Evolutionary conservation across 1,140 invertebrate species (phyloP), one percentile per base, ranked within the genome.

Genomic region (Drosophila gunungcola): DNA sequence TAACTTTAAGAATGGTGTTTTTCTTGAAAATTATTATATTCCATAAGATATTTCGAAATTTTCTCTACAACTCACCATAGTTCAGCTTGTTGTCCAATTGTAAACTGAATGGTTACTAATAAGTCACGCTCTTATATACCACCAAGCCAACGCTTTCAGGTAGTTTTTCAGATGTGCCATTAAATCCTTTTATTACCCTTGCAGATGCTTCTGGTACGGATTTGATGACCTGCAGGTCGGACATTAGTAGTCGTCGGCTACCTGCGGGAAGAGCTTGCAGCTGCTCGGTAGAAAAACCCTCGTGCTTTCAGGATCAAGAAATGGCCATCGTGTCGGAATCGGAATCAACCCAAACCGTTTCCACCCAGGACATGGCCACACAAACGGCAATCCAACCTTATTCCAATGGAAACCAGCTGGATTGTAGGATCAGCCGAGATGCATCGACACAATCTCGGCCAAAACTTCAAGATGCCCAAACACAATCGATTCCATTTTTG

Each of bases 1-100:
- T n/a, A n/a, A n/a, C n/a, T n/a, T n/a, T n/a, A n/a, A n/a, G n/a
- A n/a, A n/a, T 6, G 7, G 29, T 32, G 5, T 6, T 4, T 6
- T 32, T 32, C 29, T 6, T 6, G 2, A 6, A 6, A 32, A 32
- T 32, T 32, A 32, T 1, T 32, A 7, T 32, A 7, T 32, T 29
- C 1, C 27, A 45, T 21, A 9, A 43, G 11, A 45, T 27, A 36
- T 25, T n/a, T 32, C 3, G 4, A 1, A 13, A 2, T 32, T 3
- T 49, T 49, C 25, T n/a, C 3, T 4, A 0, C 11, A 16, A 80
- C 83, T 83, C 48, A 86, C 82, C 82, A 85, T 85, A 1, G 67
- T 68, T 43, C 34, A 34, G 29, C 11, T 39, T 58, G 60, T 13
- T 62, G 63, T 72, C 67, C 29, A 77, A 69, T 81, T 69, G 55